A percentile compares a stretch with the other conserved stretches of the same genome.
Evolutionary conservation across 2,888 invertebrate genomes (phyloP).

Genomic region (Meandrusa payeni): DNA sequence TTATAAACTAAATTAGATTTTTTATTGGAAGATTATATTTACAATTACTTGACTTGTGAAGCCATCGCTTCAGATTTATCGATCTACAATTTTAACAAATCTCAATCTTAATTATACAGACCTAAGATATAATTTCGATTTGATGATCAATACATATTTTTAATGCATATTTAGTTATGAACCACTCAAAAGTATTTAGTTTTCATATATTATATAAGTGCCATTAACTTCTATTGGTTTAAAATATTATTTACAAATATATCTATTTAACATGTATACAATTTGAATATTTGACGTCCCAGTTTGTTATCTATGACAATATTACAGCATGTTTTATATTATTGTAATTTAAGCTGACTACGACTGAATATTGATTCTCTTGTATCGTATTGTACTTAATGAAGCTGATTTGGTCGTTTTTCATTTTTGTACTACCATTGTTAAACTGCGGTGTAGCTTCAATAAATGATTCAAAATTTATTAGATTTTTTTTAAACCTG

Average conservation of each 20-base stretch:
- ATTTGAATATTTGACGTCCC: neutral
- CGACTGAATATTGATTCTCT: constrained; percentile 61
- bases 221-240: too few species aligned
- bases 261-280: too few species aligned
- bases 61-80: neutral
- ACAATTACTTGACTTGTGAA: too few species aligned
- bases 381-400: constrained; percentile 66
- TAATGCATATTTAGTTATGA: constrained; percentile 6
- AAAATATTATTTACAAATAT: constrained; percentile 8
- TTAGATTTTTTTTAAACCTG: neutral
- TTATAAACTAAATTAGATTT: too few species aligned
- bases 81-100: constrained; percentile 3
- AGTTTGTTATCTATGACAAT: neutral
- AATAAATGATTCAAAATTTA: constrained; percentile 29
- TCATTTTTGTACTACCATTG: constrained; percentile 38
- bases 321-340: constrained; percentile 24
- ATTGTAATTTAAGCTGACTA: constrained; percentile 37
- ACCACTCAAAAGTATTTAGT: constrained; percentile 8
- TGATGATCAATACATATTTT: constrained; percentile 11
- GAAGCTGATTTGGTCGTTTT: constrained; percentile 47
- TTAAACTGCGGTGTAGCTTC: constrained; percentile 35
- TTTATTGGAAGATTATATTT: too few species aligned
- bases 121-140: constrained; percentile 20
- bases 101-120: constrained; percentile 21
- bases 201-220: constrained; percentile 13